Base-by-base conservation (phyloP, 2,888 invertebrate species). In the Cryptus viduatorius region DNA sequence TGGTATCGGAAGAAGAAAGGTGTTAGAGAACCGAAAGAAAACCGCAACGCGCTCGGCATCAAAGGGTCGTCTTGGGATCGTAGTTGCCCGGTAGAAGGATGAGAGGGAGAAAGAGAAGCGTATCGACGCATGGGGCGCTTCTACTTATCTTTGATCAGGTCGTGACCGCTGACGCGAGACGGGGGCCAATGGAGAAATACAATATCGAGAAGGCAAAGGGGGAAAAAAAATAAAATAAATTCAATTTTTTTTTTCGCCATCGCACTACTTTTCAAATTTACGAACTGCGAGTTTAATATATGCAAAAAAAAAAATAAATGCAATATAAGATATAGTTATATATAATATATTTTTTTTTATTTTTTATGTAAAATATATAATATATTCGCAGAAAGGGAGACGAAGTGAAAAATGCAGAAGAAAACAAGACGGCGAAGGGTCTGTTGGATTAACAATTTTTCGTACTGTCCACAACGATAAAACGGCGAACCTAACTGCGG, bases 131-230 rank as follows among this genome's bases (percentile, higher is more conserved):
- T 87, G 87, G 89, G 88, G 53, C 87, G 90, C 89, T 92, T 92
- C 93, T 93, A 93, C 92, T 93, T 93, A 93, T 92, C 93, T 93
- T 93, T 92, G 93, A 93, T 93, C 93, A 93, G 93, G 88, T 90
- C 88, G 89, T 89, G 91, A 90, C 92, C 92, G 90, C 90, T 92
- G 90, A 90, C 91, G 91, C 91, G 92, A 90, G 90, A 92, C 89
- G 19, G 53, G 19, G 53, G 88, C 87, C 72, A 72, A 86, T 83
- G 86, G 87, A 87, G 88, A 29, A 48, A 44, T 61, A 78, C 61
- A 79, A 61, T 53, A 69, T 77, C 50, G 46, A 37, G 80, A 79
- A 78, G 71, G 56, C 42, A 81, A 72, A 73, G 78, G 37, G n/a
- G 53, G 67, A 56, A 46, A 75, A 50, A 67, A 53, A 10, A 53